Evolutionary conservation across 2,888 invertebrate species (phyloP).

Genomic region (Leucania comma): DNA sequence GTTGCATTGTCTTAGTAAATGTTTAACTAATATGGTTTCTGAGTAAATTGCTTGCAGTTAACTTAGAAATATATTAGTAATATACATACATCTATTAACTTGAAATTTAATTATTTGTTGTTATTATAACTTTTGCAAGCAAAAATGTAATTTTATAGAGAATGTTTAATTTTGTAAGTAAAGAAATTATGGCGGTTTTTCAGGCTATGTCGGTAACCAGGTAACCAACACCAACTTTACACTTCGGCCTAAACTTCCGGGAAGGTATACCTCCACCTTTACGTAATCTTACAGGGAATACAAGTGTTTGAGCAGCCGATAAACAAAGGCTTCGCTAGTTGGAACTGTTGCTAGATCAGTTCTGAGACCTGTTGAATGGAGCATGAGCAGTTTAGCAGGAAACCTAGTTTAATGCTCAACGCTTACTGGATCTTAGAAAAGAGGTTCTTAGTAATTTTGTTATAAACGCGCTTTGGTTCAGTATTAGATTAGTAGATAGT

Average conservation of each 20-base stretch:
- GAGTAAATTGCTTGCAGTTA: background rate
- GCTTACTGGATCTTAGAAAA: conserved; percentile 19
- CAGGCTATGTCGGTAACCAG: too few species aligned
- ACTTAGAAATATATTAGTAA: too few species aligned
- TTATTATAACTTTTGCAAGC: too few species aligned
- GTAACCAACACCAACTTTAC: too few species aligned
- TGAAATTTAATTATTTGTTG: too few species aligned
- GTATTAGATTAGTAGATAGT: too few species aligned
- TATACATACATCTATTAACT: too few species aligned
- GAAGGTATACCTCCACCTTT: background rate
- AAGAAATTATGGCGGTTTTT: too few species aligned
- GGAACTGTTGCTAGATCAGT: conserved; percentile 51
- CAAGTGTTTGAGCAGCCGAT: conserved; percentile 8
- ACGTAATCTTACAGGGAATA: background rate
- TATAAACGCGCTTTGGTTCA: background rate
- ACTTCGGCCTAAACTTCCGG: background rate
- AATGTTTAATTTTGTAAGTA: too few species aligned
- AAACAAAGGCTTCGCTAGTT: conserved; percentile 33
- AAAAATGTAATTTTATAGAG: too few species aligned
- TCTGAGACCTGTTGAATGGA: conserved; percentile 71
- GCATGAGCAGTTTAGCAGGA: conserved; percentile 37
- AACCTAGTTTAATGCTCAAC: conserved; percentile 25
- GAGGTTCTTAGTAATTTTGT: conserved; percentile 25
- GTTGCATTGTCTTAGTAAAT: background rate
- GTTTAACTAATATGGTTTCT: background rate